Conservation (phyloP, 37 sponge, comb jelly and placozoan genomes). For the Ianthella basta region DNA sequence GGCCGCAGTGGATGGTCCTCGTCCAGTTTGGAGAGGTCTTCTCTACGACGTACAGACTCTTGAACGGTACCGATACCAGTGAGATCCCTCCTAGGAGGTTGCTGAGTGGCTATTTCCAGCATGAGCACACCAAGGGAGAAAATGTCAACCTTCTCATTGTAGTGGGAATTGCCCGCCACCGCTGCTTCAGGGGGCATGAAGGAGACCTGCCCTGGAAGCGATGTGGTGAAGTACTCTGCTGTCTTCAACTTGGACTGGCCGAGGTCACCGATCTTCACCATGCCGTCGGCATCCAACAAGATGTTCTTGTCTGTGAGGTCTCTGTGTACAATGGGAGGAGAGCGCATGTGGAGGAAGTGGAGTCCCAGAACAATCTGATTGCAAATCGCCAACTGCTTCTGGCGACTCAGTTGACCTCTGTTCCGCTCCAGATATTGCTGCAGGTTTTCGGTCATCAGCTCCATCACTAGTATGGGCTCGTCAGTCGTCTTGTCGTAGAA, state of each 20-base stretch:
- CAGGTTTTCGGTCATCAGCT: neutral
- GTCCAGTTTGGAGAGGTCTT: neutral
- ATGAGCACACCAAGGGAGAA: slow-evolving; percentile 22
- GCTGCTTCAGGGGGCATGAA: slow-evolving; percentile 23
- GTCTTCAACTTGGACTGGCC: slow-evolving; percentile 18
- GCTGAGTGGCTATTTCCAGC: neutral
- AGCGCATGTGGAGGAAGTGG: neutral
- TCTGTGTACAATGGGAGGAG: neutral
- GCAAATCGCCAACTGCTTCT: neutral
- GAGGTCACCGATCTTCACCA: neutral
- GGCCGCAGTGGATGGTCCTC: slow-evolving; percentile 20
- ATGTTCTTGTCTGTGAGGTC: slow-evolving; percentile 3
- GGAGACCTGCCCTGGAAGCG: neutral
- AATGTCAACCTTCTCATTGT: slow-evolving; percentile 1
- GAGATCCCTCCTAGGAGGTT: neutral
- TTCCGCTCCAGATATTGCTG: neutral
- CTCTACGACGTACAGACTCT: slow-evolving; percentile 36
- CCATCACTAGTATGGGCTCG: slow-evolving; percentile 3
- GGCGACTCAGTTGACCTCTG: neutral
- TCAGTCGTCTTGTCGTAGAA: too few species aligned
- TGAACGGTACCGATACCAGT: slow-evolving; percentile 9
- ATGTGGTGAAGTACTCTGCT: neutral
- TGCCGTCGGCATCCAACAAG: neutral
- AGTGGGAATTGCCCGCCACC: neutral
- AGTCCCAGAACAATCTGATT: neutral